Evolutionary conservation across 2,113 vertebrate species (phyloP).

Genomic region (Salvelinus alpinus): DNA sequence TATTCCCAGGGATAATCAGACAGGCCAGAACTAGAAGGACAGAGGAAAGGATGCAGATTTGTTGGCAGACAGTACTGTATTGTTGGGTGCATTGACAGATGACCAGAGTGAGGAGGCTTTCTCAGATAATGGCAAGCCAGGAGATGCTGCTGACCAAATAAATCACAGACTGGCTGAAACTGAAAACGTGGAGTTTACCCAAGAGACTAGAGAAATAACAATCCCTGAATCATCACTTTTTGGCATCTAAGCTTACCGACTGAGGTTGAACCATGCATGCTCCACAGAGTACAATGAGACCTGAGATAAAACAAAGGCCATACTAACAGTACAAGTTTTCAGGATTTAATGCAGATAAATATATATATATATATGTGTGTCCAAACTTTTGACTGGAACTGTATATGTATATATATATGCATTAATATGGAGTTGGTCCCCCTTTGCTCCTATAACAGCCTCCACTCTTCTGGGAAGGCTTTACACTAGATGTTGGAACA

Average conservation of each 20-base stretch:
- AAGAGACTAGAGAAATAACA: neutral
- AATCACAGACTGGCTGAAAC: neutral
- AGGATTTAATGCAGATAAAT: neutral
- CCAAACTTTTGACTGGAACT: too few relatives aligned
- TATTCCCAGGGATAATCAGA: conserved; percentile 31
- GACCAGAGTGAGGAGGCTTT: neutral
- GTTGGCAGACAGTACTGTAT: conserved; percentile 28
- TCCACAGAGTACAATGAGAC: conserved; percentile 21
- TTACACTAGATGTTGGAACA: too few relatives aligned
- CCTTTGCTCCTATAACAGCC: too few relatives aligned
- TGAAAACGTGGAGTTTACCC: conserved; percentile 24
- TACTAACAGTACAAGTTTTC: neutral
- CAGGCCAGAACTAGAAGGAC: conserved; percentile 19
- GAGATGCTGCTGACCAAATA: neutral
- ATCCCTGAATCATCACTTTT: neutral
- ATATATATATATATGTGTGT: too few relatives aligned
- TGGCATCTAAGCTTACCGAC: neutral
- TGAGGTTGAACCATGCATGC: conserved; percentile 39
- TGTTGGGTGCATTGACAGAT: conserved; percentile 22
- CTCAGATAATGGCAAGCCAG: conserved; percentile 1
- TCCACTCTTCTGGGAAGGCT: too few relatives aligned
- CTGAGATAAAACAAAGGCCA: conserved; percentile 27
- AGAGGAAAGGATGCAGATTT: conserved; percentile 29
- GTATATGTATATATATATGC: too few relatives aligned
- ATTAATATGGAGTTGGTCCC: too few relatives aligned